Base-by-base conservation (phyloP, 2,113 vertebrate species). In the Haemorhous mexicanus region DNA sequence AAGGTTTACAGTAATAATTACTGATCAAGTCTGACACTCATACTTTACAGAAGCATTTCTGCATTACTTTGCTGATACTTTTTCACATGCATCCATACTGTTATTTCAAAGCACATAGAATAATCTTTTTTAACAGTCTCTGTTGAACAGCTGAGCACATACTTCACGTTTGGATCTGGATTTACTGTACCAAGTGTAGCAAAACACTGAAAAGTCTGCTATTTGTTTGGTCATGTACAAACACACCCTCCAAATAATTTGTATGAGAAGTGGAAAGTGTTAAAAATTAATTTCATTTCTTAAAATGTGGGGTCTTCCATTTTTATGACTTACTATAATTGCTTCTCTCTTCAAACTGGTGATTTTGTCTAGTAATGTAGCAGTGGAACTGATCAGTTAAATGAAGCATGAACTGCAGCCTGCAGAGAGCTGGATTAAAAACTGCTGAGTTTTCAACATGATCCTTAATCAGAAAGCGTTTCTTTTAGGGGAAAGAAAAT, bases 321-420 rank as follows among this genome's bases (percentile, higher is more conserved):
- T 97, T 96, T 94, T 97, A 91, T 76, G 76, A 92, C 91, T 91
- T 93, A 63, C 53, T 90, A 68, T 93, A 97, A 97, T 95, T 97
- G 73, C 91, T 91, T 84, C 84, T 94, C 83, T 90, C 84, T 90
- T 92, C 89, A 87, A 93, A 92, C 91, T 83, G 86, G 84, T 90
- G 95, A 95, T 95, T 94, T 96, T 93, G 86, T 95, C 81, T 96
- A 89, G 95, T 96, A 97, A 95, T 70, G 87, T 74, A 95, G 91
- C 94, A 87, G 95, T 97, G 93, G 96, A 97, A 97, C 95, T 22
- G 94, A 96, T 97, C 94, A 94, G 95, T 93, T 96, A 97, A 97
- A 97, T 94, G 94, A 97, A 97, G 94, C 96, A 96, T 96, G 94
- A 96, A 96, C 85, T 97, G 93, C 74, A 96, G 94, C 94, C 95